Evolutionary conservation across 2,888 invertebrate species (phyloP).

Genomic region (Lasius fuliginosus): DNA sequence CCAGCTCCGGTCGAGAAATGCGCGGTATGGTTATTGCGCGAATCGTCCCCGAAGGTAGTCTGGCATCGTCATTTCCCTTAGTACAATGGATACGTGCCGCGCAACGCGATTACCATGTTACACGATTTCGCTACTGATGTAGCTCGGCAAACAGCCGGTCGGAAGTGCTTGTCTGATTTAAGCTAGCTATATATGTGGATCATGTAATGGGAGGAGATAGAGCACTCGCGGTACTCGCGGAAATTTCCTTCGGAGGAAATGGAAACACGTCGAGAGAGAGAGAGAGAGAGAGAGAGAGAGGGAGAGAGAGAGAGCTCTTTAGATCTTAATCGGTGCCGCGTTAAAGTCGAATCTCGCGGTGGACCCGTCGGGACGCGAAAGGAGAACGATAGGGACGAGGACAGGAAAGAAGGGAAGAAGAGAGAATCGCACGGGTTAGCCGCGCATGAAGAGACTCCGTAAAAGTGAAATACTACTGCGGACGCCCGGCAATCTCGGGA

Average conservation of each 20-base stretch:
- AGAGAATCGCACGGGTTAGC: conserved; percentile 65
- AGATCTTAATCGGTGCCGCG: conserved; percentile 63
- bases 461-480: conserved; percentile 78
- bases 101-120: conserved; percentile 80
- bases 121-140: conserved; percentile 45
- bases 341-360: conserved; percentile 30
- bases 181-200: conserved; percentile 53
- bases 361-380: neutral
- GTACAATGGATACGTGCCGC: conserved; percentile 78
- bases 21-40: conserved; percentile 32
- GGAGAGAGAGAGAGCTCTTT: conserved; percentile 20
- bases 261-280: conserved; percentile 25
- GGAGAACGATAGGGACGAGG: neutral
- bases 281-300: neutral
- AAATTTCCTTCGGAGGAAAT: conserved; percentile 44
- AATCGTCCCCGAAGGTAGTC: conserved; percentile 30
- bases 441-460: conserved; percentile 69
- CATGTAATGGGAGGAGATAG: conserved; percentile 9
- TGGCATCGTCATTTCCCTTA: conserved; percentile 75
- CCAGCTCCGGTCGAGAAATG: neutral
- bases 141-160: conserved; percentile 52
- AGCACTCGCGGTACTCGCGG: neutral
- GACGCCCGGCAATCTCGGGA: conserved; percentile 75
- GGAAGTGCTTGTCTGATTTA: conserved; percentile 41
- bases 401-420: conserved; percentile 49